Evolutionary conservation across 2,888 invertebrate species (phyloP), one percentile per base, ranked within the genome.

Genomic region (Cartodere bifasciata): DNA sequence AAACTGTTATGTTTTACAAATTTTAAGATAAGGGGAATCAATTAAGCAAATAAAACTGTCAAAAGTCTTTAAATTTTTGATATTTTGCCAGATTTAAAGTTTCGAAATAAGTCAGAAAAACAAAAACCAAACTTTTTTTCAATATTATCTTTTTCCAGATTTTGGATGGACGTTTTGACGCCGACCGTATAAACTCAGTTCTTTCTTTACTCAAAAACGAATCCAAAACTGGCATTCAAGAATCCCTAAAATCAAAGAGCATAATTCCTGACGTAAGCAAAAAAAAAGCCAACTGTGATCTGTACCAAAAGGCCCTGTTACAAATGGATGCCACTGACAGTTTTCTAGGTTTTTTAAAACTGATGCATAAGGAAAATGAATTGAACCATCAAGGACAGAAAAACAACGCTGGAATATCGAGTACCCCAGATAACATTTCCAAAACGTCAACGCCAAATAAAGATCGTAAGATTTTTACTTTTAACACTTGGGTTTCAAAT

Each of bases 321-420:
- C 51, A 53, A 31, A 23, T 51, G 10, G 48, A 48, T 24, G 46
- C 49, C 10, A 43, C 46, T 22, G 52, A 53, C 31, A 53, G 52
- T 37, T 45, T 48, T 15, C 37, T 46, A 14, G 48, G 43, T 24
- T 53, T 53, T 29, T 41, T 50, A 32, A 46, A 39, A 22, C 32
- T 51, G 11, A 50, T 53, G 52, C 32, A 40, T 22, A 35, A 29
- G n/a, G 21, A 21, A n/a, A 3, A 37, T n/a, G n/a, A n/a, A n/a
- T n/a, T n/a, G n/a, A n/a, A n/a, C n/a, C n/a, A n/a, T n/a, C n/a
- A n/a, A n/a, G n/a, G n/a, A n/a, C n/a, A n/a, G n/a, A n/a, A n/a
- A n/a, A n/a, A n/a, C n/a, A n/a, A n/a, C n/a, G n/a, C n/a, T n/a
- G n/a, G n/a, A n/a, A n/a, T n/a, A n/a, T n/a, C n/a, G n/a, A n/a